Conservation (phyloP, 2,797 vertebrate species). For the Acanthis flammea region DNA sequence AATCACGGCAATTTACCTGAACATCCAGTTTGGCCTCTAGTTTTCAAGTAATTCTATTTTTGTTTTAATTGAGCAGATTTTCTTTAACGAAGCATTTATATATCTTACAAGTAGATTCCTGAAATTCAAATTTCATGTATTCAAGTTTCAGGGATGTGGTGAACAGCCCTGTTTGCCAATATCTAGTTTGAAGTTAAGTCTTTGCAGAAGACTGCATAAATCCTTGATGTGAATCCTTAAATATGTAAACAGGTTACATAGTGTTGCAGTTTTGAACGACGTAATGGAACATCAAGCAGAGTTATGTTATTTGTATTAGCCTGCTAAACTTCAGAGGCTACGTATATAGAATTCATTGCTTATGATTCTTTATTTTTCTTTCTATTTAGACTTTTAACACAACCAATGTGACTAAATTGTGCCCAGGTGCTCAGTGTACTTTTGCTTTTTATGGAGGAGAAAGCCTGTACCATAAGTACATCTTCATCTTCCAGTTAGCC, state of each 20-base stretch:
- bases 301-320: not conserved
- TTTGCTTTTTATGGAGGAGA: slow-evolving; percentile 95
- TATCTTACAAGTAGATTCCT: not conserved
- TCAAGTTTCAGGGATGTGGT: not conserved
- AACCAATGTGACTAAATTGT: slow-evolving; percentile 83
- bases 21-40: not conserved
- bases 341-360: not conserved
- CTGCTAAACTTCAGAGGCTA: not conserved
- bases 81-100: not conserved
- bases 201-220: not conserved
- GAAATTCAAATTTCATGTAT: not conserved
- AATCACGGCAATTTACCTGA: not conserved
- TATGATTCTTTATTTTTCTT: slow-evolving; percentile 19
- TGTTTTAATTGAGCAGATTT: not conserved
- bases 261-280: not conserved
- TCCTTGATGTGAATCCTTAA: not conserved
- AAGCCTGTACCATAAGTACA: slow-evolving; percentile 86
- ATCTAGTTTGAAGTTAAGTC: not conserved
- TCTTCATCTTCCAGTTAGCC: slow-evolving; percentile 88
- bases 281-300: not conserved
- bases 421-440: slow-evolving; percentile 86
- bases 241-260: not conserved
- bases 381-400: slow-evolving; percentile 85
- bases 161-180: not conserved
- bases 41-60: not conserved